These are phyloP conservation scores for Bedellia somnulentella DNA, from an alignment of 2,888 invertebrate genomes.

Conservation along the genomic window DNA sequence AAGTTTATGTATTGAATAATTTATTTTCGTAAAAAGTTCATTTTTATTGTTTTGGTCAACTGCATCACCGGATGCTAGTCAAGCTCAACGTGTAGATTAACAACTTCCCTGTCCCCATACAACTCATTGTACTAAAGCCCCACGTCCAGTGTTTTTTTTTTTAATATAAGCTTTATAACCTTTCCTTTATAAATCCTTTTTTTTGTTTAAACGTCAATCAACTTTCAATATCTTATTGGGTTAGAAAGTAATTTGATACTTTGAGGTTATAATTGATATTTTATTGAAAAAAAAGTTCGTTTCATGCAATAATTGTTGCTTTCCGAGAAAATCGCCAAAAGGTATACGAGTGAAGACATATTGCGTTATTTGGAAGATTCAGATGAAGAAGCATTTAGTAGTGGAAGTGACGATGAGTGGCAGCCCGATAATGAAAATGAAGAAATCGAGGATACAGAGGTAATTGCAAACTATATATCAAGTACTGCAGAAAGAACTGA, in stretches of 20 bases:
- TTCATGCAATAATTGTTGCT: not conserved
- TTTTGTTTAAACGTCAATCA: not conserved
- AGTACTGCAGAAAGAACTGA: conserved; percentile 1
- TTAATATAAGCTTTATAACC: conserved; percentile 2
- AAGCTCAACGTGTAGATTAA: no score
- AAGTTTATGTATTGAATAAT: no score
- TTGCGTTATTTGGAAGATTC: conserved; percentile 11
- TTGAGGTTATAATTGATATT: not conserved
- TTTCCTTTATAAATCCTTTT: not conserved
- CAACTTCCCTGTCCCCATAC: conserved; percentile 4
- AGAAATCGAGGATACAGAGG: conserved; percentile 11
- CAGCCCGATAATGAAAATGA: conserved; percentile 10
- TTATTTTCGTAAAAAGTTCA: no score
- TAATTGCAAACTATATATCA: conserved; percentile 9
- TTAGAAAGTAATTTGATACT: no score
- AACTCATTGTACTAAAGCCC: conserved; percentile 2
- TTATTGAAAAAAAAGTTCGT: not conserved
- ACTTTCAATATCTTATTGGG: not conserved
- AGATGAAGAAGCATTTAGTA: conserved; percentile 11
- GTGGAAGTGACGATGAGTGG: conserved; percentile 11
- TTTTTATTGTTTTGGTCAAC: no score
- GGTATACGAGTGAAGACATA: conserved; percentile 7
- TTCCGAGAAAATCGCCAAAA: not conserved
- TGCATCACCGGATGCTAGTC: no score
- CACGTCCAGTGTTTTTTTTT: conserved; percentile 2